Conservation (phyloP, 2,797 vertebrate species). For the Leptodactylus fallax region DNA sequence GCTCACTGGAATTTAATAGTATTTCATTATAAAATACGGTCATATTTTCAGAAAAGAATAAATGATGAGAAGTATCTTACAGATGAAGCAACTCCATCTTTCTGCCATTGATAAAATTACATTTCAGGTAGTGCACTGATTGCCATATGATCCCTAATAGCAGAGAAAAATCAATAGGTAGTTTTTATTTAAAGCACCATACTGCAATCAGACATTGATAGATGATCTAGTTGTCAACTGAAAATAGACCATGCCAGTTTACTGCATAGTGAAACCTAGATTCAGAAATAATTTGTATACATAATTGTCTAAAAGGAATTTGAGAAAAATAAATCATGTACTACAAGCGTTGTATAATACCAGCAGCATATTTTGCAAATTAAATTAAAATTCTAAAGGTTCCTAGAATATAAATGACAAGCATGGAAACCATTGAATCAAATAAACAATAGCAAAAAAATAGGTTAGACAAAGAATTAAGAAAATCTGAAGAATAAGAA, state of each 20-base stretch:
- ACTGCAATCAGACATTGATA: constrained; percentile 40
- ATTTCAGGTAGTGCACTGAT: constrained; percentile 11
- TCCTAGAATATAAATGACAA: constrained; percentile 13
- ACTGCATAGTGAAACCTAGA: constrained; percentile 7
- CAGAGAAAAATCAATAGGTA: constrained; percentile 47
- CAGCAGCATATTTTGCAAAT: not conserved
- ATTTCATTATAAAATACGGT: not conserved
- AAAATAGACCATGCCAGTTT: constrained; percentile 32
- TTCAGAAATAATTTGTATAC: constrained; percentile 31
- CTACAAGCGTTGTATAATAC: not conserved
- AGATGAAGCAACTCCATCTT: constrained; percentile 16
- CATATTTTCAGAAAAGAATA: not conserved
- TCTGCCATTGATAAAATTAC: constrained; percentile 25
- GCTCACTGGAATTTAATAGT: not conserved
- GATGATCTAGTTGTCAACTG: constrained; percentile 38
- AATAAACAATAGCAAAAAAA: not conserved
- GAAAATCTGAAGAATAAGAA: not conserved
- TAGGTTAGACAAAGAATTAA: not conserved
- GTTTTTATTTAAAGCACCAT: constrained; percentile 39
- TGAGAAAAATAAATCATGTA: constrained; percentile 42
- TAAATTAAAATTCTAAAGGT: constrained; percentile 4
- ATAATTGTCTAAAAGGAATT: constrained; percentile 32
- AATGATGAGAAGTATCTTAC: not conserved
- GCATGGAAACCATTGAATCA: not conserved
- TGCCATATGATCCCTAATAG: constrained; percentile 41